Percentiles rank a stretch among this genome's conserved stretches.
These are phyloP conservation scores for Formicarius rufipectus DNA, from an alignment of 2,113 vertebrate species.

Conservation along the genomic window DNA sequence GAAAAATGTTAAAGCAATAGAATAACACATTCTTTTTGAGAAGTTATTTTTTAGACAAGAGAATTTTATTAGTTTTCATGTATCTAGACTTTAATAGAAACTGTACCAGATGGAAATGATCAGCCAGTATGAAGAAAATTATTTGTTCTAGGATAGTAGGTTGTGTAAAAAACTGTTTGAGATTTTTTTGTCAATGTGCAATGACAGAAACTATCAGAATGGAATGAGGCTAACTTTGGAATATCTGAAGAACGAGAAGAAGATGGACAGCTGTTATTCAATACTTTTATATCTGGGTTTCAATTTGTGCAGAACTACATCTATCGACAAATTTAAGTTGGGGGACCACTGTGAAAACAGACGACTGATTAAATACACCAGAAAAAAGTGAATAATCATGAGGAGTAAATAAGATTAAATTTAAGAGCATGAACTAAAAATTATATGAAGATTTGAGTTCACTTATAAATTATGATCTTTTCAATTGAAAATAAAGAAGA, in stretches of 20 bases:
- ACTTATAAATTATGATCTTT: not conserved
- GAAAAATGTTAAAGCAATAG: not conserved
- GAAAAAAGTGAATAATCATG: not conserved
- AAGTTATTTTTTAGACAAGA: not conserved
- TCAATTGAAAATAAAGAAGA: not conserved
- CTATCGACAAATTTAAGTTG: not conserved
- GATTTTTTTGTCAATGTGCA: not conserved
- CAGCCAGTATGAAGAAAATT: not conserved
- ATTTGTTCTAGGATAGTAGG: not conserved
- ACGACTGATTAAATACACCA: not conserved
- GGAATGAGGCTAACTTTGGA: not conserved
- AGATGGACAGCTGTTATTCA: not conserved
- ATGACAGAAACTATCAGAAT: not conserved
- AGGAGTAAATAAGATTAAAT: not conserved
- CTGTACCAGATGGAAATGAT: not conserved
- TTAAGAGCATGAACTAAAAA: not conserved
- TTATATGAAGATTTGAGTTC: not conserved
- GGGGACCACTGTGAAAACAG: not conserved
- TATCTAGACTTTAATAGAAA: not conserved
- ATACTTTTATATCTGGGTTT: rapidly evolving
- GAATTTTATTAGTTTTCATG: not conserved
- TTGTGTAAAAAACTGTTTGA: not conserved
- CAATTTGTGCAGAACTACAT: not conserved
- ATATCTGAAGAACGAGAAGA: not conserved
- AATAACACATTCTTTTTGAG: not conserved